A percentile compares a stretch with the other conserved stretches of the same genome.
Evolutionary conservation across 2,113 vertebrate species (phyloP).

Genomic region (Myiagra hebetior): DNA sequence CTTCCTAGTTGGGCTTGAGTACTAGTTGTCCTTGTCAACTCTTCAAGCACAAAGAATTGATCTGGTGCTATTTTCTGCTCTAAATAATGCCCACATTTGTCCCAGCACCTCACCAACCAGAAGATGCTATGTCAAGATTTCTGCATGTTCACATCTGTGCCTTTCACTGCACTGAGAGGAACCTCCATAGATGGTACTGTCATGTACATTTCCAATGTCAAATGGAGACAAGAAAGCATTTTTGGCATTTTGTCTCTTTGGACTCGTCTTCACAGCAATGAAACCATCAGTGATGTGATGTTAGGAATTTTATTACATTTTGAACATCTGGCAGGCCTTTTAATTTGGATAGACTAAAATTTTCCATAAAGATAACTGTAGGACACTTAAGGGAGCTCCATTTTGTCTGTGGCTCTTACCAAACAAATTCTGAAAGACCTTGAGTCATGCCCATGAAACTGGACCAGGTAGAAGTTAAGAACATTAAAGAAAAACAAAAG

Average conservation of each 20-base stretch:
- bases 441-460: background rate
- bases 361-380: background rate
- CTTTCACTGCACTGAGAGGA: background rate
- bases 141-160: background rate
- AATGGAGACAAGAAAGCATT: background rate
- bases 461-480: background rate
- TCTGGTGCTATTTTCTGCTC: background rate
- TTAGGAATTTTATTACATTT: slow-evolving; percentile 2
- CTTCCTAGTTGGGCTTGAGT: background rate
- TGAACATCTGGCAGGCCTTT: slow-evolving; percentile 5
- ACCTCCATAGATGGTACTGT: background rate
- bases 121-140: background rate
- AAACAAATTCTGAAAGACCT: background rate
- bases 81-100: background rate
- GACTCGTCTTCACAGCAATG: background rate
- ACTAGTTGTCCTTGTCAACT: background rate
- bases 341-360: background rate
- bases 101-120: background rate
- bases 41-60: background rate
- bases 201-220: background rate
- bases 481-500: background rate
- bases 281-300: background rate
- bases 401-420: background rate
- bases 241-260: slow-evolving; percentile 7
- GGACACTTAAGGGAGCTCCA: background rate